Base-by-base conservation (phyloP, 2,113 vertebrate species). In the Semicossyphus pulcher region DNA sequence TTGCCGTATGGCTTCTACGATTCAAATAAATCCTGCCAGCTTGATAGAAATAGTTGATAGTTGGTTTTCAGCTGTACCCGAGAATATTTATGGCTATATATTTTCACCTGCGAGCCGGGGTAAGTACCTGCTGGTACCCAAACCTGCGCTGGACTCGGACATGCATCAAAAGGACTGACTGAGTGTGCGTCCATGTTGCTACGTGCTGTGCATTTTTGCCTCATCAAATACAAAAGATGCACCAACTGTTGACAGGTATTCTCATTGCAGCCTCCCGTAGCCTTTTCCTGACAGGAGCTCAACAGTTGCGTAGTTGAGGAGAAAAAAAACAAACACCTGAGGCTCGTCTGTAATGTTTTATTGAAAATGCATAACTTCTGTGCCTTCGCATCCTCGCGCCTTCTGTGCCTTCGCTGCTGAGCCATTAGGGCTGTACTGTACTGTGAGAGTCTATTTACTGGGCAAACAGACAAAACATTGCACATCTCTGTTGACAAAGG, bases 401-500 rank as follows among this genome's bases (percentile, higher is more conserved):
- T 39, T 44, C 28, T 53, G 29, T 72, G 10, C 47, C 67, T 77
- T 63, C 74, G 65, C 66, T 49, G 25, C 68, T 44, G 67, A 37
- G 36, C 60, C 59, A 80, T 76, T 78, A 75, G 53, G 28, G 69
- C 12, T 57, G 29, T 23, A 58, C 31, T 39, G 69, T 78, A 54
- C 39, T 65, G 21, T 20, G 20, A 78, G 61, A 65, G 42, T 42
- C 4, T 79, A 47, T 83, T 70, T 67, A 58, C 75, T 79, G 36
- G 67, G 36, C 67, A 77, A 76, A 77, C 52, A 20, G 26, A 72
- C 9, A 16, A 72, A 73, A 63, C 37, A 68, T 72, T 42, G 53
- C 39, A 67, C 45, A 64, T 49, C 7, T 59, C 20, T 86, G 59
- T 74, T 74, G 72, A 82, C 51, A 80, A 60, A 61, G 31, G 47